A percentile compares a stretch with the other conserved stretches of the same genome.
phyloP scores from a whole-genome alignment of 2,888 invertebrate species.

The Luffia ferchaultella region DNA sequence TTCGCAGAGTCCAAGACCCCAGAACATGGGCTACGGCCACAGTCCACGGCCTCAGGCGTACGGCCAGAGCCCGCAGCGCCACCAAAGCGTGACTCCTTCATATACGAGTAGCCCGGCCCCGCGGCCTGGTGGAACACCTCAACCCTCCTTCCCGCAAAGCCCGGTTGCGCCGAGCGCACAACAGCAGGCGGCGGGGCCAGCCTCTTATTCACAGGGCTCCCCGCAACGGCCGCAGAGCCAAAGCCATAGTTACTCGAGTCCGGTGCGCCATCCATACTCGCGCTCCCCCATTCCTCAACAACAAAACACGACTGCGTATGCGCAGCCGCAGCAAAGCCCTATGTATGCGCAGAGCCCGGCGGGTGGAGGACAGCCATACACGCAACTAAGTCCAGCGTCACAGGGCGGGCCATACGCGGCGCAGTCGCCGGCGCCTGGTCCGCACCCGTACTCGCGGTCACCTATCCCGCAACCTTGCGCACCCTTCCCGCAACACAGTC shows the following conservation, averaged over 20 bases:
- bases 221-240: constrained; percentile 16
- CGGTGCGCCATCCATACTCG: constrained; percentile 18
- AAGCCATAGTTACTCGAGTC: constrained; percentile 27
- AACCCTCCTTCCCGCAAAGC: constrained; percentile 19
- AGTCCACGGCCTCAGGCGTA: constrained; percentile 50
- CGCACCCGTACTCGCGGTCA: constrained; percentile 36
- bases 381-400: constrained; percentile 2
- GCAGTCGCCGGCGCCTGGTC: constrained; percentile 24
- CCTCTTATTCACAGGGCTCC: constrained; percentile 15
- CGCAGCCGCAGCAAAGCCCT: constrained; percentile 22
- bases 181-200: constrained; percentile 5
- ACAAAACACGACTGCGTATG: neutral
- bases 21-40: constrained; percentile 36
- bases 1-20: constrained; percentile 35
- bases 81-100: constrained; percentile 11
- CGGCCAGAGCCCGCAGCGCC: constrained; percentile 17
- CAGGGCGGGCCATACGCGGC: constrained; percentile 19
- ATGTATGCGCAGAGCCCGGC: constrained; percentile 12
- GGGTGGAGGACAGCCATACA: neutral
- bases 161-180: constrained; percentile 16
- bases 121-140: constrained; percentile 36
- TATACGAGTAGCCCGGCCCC: constrained; percentile 18
- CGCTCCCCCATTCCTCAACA: constrained; percentile 12
- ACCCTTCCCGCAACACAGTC: constrained; percentile 42
- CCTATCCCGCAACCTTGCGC: constrained; percentile 19